Evolutionary conservation across 2,113 vertebrate species (phyloP).

Genomic region (Gallinago jamesoni): DNA sequence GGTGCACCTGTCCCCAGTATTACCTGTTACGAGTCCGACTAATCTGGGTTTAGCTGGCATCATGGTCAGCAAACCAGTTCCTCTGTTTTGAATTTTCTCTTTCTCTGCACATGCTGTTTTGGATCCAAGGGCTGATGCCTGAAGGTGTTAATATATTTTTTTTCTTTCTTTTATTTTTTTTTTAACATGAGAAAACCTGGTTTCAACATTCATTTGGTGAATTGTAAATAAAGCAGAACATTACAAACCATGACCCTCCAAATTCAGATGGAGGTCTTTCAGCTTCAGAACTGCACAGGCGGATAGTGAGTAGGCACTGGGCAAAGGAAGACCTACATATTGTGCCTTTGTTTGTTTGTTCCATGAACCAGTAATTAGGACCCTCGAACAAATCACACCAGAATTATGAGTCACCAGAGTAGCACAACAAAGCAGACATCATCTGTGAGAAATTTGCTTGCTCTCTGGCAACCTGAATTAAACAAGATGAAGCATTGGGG

Average conservation of each 20-base stretch:
- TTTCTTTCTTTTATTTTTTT: neutral
- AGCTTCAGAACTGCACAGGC: neutral
- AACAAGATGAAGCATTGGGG: neutral
- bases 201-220: neutral
- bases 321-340: neutral
- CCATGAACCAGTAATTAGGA: neutral
- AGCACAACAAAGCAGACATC: neutral
- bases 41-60: neutral
- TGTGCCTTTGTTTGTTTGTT: neutral
- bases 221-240: neutral
- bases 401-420: neutral
- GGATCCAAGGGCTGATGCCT: neutral
- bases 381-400: neutral
- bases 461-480: constrained; percentile 3
- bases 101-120: neutral
- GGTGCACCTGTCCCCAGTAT: neutral
- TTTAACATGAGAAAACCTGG: neutral
- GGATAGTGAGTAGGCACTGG: neutral
- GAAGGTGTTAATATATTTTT: neutral
- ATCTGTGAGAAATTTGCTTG: neutral
- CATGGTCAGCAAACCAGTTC: neutral
- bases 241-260: neutral
- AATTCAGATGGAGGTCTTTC: neutral
- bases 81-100: neutral
- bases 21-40: neutral